Percentiles rank a stretch among this genome's conserved stretches.
Evolutionary conservation across 2,797 vertebrate genomes (phyloP).

Genomic region (Semaprochilodus insignis): DNA sequence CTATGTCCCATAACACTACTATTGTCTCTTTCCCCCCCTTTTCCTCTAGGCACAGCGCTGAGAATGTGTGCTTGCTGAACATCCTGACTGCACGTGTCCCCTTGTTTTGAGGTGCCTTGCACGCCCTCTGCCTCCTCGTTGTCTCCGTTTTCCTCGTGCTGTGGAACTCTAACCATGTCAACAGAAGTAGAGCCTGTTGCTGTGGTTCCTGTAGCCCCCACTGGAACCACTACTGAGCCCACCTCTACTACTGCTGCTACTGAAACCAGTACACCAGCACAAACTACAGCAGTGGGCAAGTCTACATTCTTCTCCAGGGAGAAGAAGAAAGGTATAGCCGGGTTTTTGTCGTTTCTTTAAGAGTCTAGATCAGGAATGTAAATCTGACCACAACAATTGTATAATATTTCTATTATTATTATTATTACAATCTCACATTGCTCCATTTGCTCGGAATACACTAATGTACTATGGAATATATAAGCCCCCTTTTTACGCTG

Average conservation of each 20-base stretch:
- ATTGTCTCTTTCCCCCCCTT: not conserved
- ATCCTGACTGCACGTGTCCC: conserved; percentile 46
- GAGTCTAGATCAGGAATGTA: not conserved
- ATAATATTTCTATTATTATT: no score
- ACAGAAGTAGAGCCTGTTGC: conserved; percentile 80
- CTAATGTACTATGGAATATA: no score
- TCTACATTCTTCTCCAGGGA: conserved; percentile 85
- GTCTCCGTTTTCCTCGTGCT: conserved; percentile 39
- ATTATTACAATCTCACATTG: no score
- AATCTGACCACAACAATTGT: no score
- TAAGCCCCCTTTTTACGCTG: no score
- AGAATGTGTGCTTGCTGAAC: conserved; percentile 77
- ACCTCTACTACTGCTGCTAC: conserved; percentile 59
- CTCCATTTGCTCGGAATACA: no score
- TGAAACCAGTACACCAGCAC: conserved; percentile 39
- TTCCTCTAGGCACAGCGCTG: conserved; percentile 57
- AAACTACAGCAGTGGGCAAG: conserved; percentile 69
- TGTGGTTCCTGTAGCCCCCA: conserved; percentile 63
- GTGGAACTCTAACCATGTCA: conserved; percentile 83
- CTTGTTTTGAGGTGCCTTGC: conserved; percentile 28
- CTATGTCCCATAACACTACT: no score
- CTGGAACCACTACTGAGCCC: conserved; percentile 62
- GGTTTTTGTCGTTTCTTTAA: not conserved
- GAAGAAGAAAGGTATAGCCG: conserved; percentile 88
- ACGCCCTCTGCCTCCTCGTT: not conserved